Evolutionary conservation across 2,113 vertebrate species (phyloP).

Genomic region (Toxostoma redivivum): DNA sequence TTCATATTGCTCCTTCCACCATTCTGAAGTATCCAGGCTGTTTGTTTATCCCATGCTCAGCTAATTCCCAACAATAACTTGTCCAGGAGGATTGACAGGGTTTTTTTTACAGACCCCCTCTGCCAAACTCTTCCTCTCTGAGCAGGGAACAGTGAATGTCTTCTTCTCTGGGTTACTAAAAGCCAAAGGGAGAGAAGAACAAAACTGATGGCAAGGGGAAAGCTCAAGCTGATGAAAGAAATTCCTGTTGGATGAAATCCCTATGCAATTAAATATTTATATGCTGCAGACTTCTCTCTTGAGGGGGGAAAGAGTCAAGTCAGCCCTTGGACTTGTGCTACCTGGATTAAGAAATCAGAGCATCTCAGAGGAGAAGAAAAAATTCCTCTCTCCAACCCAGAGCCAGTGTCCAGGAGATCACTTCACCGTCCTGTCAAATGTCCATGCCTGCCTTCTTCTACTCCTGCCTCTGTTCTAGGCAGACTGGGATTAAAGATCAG

Average conservation of each 20-base stretch:
- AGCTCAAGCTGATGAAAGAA: neutral
- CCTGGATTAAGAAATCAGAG: neutral
- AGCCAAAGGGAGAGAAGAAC: neutral
- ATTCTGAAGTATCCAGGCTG: neutral
- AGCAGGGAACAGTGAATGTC: neutral
- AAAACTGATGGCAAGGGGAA: neutral
- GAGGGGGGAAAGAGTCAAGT: neutral
- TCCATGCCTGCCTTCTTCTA: neutral
- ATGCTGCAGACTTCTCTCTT: neutral
- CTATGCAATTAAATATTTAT: neutral
- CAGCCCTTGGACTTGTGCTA: neutral
- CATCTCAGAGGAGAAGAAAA: neutral
- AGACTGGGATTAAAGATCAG: neutral
- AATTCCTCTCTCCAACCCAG: neutral
- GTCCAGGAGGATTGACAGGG: neutral
- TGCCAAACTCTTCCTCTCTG: neutral
- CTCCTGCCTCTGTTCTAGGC: neutral
- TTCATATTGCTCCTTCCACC: neutral
- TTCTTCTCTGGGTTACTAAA: neutral
- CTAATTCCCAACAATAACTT: neutral
- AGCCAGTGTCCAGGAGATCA: neutral
- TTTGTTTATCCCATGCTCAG: neutral
- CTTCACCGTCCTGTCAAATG: fast-evolving
- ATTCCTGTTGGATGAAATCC: neutral
- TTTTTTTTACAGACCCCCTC: neutral